A percentile compares a stretch with the other conserved stretches of the same genome.
Conservation (phyloP, 2,113 vertebrate species). For the Phoenicopterus ruber region DNA sequence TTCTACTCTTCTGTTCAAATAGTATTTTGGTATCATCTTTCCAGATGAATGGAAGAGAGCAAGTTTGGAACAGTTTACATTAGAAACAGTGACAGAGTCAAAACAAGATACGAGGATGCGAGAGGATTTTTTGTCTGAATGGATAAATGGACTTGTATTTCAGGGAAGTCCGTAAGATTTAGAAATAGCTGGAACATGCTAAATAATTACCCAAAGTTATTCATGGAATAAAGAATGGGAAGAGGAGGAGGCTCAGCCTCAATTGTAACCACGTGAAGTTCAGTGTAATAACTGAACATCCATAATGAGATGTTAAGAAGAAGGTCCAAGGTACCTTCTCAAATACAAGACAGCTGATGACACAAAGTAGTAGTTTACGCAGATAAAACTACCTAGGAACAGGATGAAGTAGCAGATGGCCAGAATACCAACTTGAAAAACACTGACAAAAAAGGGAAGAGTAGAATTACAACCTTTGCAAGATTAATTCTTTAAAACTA, state of each 20-base stretch:
- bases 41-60: background rate
- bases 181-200: background rate
- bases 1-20: background rate
- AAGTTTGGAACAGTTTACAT: background rate
- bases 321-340: background rate
- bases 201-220: background rate
- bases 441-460: background rate
- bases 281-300: background rate
- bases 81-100: background rate
- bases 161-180: background rate
- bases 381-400: background rate
- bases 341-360: background rate
- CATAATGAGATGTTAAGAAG: background rate
- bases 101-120: background rate
- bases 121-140: background rate
- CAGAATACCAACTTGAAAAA: background rate
- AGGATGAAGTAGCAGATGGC: background rate
- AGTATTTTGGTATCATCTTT: background rate
- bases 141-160: background rate
- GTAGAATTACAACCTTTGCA: background rate
- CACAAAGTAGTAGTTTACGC: background rate
- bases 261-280: background rate
- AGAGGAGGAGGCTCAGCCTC: background rate
- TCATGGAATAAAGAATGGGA: accelerated
- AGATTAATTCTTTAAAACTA: background rate